Percentiles rank a stretch among this genome's conserved stretches.
These are phyloP conservation scores for Solenodon paradoxus DNA, from an alignment of 2,113 vertebrate genomes.

Conservation along the genomic window DNA sequence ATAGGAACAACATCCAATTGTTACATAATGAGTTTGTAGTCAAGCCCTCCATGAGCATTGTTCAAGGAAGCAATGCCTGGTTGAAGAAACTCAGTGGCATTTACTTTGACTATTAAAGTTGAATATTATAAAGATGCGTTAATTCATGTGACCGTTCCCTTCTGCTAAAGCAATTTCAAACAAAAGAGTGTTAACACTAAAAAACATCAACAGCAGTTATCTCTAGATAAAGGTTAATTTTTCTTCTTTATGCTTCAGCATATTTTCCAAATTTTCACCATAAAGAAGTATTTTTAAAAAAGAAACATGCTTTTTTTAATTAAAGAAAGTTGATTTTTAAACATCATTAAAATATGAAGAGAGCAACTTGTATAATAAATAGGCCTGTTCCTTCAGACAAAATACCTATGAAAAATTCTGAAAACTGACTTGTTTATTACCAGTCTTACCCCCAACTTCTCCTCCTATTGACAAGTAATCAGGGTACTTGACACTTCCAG, in stretches of 20 bases:
- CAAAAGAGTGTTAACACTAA: background rate
- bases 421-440: conserved; percentile 63
- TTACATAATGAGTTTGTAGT: background rate
- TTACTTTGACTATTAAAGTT: conserved; percentile 8
- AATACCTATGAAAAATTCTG: conserved; percentile 54
- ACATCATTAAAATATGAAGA: conserved; percentile 35
- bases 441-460: background rate
- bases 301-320: conserved; percentile 7
- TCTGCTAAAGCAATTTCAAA: conserved; percentile 19
- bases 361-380: conserved; percentile 32
- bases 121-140: background rate
- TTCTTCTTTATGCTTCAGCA: conserved; percentile 6
- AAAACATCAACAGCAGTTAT: background rate
- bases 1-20: background rate
- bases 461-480: conserved; percentile 55
- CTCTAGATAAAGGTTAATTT: background rate
- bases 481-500: conserved; percentile 53
- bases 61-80: background rate
- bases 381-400: conserved; percentile 22
- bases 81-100: background rate
- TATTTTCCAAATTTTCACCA: conserved; percentile 26
- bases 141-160: background rate
- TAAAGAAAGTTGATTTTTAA: conserved; percentile 53
- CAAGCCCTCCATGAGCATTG: background rate
- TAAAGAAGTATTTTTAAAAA: conserved; percentile 40